Percentiles rank a stretch among this genome's conserved stretches.
Conservation (phyloP, 2,888 invertebrate species). For the Tanytarsus gracilentus region DNA sequence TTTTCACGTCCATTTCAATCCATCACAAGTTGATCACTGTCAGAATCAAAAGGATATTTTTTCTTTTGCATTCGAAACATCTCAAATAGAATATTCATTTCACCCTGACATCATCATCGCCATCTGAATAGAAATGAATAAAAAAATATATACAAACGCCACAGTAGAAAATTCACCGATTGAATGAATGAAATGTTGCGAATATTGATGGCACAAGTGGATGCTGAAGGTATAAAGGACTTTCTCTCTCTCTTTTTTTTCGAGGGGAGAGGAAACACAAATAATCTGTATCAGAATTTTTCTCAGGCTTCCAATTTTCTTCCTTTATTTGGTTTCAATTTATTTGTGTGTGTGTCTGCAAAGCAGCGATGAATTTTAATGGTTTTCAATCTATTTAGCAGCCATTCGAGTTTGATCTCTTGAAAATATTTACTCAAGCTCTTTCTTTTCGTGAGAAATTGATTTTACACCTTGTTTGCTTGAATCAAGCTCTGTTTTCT, state of each 20-base stretch:
- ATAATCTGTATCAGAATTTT: neutral
- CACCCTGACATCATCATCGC: too few relatives aligned
- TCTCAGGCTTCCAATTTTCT: neutral
- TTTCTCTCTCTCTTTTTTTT: neutral
- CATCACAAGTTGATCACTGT: too few relatives aligned
- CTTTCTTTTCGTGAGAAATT: neutral
- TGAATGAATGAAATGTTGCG: too few relatives aligned
- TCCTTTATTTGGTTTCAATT: slow-evolving; percentile 12
- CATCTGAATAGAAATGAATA: too few relatives aligned
- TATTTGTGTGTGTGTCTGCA: slow-evolving; percentile 10
- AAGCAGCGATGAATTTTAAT: slow-evolving; percentile 15
- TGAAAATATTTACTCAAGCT: slow-evolving; percentile 11
- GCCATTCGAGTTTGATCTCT: neutral
- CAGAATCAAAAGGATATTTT: too few relatives aligned
- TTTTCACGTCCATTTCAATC: too few relatives aligned
- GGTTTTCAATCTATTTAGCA: slow-evolving; percentile 2
- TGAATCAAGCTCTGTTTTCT: neutral
- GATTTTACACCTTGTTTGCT: slow-evolving; percentile 10
- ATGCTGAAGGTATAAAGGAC: neutral
- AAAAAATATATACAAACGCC: too few relatives aligned
- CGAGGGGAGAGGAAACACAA: too few relatives aligned
- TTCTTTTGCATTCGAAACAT: too few relatives aligned
- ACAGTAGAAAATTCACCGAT: too few relatives aligned
- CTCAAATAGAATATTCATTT: too few relatives aligned
- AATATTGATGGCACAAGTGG: too few relatives aligned